Conservation (phyloP, 2,113 vertebrate genomes). For the Rhinopomastus cyanomelas region DNA sequence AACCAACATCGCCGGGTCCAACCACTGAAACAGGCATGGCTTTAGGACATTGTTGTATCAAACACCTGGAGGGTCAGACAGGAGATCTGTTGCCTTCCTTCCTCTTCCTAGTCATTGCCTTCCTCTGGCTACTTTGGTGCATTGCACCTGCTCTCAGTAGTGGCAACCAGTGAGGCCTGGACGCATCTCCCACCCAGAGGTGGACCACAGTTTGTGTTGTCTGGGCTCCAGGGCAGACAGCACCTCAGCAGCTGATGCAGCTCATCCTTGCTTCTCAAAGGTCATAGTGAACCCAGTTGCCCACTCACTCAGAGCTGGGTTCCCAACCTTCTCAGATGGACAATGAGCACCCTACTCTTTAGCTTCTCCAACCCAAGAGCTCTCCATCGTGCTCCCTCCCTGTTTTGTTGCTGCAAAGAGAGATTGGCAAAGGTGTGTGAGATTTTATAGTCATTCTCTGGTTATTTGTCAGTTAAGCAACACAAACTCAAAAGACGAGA, state of each 20-base stretch:
- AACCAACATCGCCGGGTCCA: neutral
- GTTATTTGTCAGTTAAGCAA: neutral
- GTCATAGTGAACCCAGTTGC: neutral
- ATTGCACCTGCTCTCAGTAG: neutral
- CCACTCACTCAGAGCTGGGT: neutral
- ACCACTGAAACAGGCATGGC: neutral
- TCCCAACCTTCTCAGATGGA: neutral
- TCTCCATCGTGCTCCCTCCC: neutral
- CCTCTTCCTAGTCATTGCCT: neutral
- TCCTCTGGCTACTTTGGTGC: neutral
- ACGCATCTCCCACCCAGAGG: neutral
- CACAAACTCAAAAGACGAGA: neutral
- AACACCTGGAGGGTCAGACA: neutral
- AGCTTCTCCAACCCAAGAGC: neutral
- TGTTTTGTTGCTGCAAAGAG: neutral
- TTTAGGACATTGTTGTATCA: neutral
- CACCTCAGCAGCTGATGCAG: neutral
- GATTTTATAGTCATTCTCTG: neutral
- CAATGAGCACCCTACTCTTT: neutral
- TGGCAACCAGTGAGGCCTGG: neutral
- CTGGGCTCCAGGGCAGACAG: neutral
- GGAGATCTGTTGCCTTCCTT: neutral
- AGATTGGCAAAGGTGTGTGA: neutral
- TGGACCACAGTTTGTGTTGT: neutral
- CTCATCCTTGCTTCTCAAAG: neutral